Base-by-base conservation (phyloP, 2,113 vertebrate genomes). In the Gymnorhina tibicen region DNA sequence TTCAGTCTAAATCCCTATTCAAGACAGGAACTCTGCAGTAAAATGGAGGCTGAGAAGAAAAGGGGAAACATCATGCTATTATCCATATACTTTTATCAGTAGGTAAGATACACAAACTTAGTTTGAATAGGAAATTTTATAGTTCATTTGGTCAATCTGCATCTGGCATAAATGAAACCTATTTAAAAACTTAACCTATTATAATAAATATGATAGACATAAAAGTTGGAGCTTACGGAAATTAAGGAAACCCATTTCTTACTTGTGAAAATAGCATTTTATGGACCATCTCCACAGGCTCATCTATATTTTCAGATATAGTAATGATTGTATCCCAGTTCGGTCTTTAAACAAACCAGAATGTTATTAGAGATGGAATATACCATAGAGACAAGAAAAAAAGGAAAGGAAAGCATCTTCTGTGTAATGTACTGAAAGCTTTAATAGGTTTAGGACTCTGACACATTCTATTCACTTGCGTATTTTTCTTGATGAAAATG, bases 331-430 rank as follows among this genome's bases (percentile, higher is more conserved):
- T 26, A 85, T 67, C 49, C 79, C 79, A 73, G 52, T 70, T 90
- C 2, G 6, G 35, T 85, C 72, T 88, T 93, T 90, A 91, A 96
- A 90, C 82, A 85, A 96, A 88, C 64, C 67, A 93, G 64, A 63
- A 90, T 44, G 42, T 88, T 88, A 96, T 55, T 78, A 67, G 63
- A 86, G 60, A 84, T 41, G 32, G 32, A 94, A 83, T 41, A 74
- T 30, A 85, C 33, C 50, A 87, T 19, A 74, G 67, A 80, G 75
- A 87, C 56, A 56, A 81, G 78, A 70, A 9, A 35, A 78, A 84
- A 69, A 44, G 84, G 18, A 52, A 59, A 59, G 15, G 15, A 59
- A 91, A 89, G 44, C 23, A n/a, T 11, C 35, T 70, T 84, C 47
- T 86, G 7, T 69, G 19, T 69, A 76, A 73, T 32, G 62, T 47